A percentile compares a stretch with the other conserved stretches of the same genome.
Conservation (phyloP, 1,140 invertebrate genomes). For the Drosophila ohnishii region DNA sequence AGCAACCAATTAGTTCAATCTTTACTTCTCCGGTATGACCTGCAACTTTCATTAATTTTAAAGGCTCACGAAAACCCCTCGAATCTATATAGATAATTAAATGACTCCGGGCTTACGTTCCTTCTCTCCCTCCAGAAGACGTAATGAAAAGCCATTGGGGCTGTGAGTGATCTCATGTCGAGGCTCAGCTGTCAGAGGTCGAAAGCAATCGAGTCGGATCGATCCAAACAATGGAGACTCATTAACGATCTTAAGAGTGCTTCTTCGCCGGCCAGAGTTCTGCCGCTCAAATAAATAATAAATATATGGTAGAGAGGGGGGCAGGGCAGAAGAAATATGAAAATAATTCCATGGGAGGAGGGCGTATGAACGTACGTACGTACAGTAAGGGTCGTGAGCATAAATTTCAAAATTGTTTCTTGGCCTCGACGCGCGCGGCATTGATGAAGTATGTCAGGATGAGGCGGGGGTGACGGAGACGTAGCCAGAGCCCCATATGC, state of each 20-base stretch:
- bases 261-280: conserved; percentile 23
- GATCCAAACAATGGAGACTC: conserved; percentile 48
- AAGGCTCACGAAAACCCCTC: conserved; percentile 25
- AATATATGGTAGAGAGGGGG: neutral
- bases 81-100: conserved; percentile 22
- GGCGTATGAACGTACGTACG: conserved; percentile 26
- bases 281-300: conserved; percentile 51
- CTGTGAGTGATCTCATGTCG: conserved; percentile 45
- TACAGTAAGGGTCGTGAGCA: conserved; percentile 73
- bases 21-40: conserved; percentile 4
- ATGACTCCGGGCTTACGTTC: conserved; percentile 13
- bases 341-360: conserved; percentile 33
- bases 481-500: conserved; percentile 65
- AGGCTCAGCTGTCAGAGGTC: conserved; percentile 48
- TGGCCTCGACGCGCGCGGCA: conserved; percentile 52
- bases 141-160: conserved; percentile 43
- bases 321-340: conserved; percentile 23
- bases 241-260: conserved; percentile 58
- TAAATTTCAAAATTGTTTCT: conserved; percentile 79
- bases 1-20: neutral
- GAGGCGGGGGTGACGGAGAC: conserved; percentile 2
- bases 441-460: conserved; percentile 67
- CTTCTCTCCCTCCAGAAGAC: conserved; percentile 4
- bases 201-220: conserved; percentile 48
- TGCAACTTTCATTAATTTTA: conserved; percentile 22